Evolutionary conservation across 1,140 invertebrate genomes (phyloP), one percentile per base, ranked within the genome.

Genomic region (Ips nitidus): DNA sequence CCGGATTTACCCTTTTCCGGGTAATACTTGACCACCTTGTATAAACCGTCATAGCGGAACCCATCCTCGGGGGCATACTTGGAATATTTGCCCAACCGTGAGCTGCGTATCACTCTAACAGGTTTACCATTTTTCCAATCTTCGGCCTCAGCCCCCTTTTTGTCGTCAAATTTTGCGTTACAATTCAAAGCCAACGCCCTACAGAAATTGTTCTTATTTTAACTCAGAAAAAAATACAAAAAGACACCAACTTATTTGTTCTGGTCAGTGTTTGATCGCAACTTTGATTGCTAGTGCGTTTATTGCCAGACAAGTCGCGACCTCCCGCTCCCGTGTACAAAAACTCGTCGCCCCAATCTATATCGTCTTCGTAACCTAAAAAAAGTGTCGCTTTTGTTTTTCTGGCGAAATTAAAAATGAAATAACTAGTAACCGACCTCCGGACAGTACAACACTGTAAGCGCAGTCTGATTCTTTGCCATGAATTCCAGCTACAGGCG

Each of bases 1-100:
- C 92, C 93, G 53, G 91, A 90, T 74, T 91, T 85, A 6, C 92
- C 92, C 69, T 87, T 90, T 75, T 91, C 87, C 2, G 90, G 90
- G 82, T 91, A 94, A 78, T 94, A 95, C 74, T 92, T 94, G 0
- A 93, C 89, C 3, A 95, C 88, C 81, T 92, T 92, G 78, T 92
- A 92, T 50, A 91, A 86, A 2, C 90, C 90, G 81, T 91, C 88
- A 77, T 91, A 91, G 67, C 88, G 87, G 66, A 87, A 85, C 41
- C 93, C 93, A 73, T 91, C 88, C 72, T 88, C 81, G 2, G 93
- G 93, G 5, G 90, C 90, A 81, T 89, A 94, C 78, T 90, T 86
- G 2, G 91, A 92, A 79, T 91, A 86, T 79, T 92, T 92, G 1
- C 78, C 53, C 74, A 86, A 87, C 78, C 94, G 94, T 75, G 86